Percentiles rank a stretch among this genome's conserved stretches.
These are phyloP conservation scores for Tenthredo distinguenda DNA, from an alignment of 2,888 invertebrate species.

Conservation along the genomic window DNA sequence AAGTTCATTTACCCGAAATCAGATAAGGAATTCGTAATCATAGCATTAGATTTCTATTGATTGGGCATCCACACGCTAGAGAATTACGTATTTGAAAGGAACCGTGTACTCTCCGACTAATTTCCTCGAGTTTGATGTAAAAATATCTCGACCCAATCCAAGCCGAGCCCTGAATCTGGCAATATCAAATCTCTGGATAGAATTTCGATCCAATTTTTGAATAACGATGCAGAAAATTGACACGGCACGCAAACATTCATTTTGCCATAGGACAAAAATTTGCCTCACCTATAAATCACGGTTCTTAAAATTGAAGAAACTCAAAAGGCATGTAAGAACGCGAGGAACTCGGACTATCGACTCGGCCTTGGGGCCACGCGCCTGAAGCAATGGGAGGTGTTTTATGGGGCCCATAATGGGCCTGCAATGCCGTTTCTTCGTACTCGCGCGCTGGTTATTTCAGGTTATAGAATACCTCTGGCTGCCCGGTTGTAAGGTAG, in stretches of 20 bases:
- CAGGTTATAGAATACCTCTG: slow-evolving; percentile 46
- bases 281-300: background rate
- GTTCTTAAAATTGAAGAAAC: background rate
- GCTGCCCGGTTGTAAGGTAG: slow-evolving; percentile 4
- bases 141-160: background rate
- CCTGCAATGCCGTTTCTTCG: slow-evolving; percentile 66
- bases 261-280: background rate
- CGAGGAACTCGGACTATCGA: background rate
- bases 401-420: slow-evolving; percentile 68
- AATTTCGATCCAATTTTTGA: background rate
- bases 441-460: slow-evolving; percentile 30
- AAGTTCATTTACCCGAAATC: background rate
- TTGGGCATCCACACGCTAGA: background rate
- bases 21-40: background rate
- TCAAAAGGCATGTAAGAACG: background rate
- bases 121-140: background rate
- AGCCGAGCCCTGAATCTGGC: too few relatives aligned
- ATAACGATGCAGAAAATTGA: background rate
- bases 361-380: slow-evolving; percentile 74
- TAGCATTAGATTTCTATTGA: background rate
- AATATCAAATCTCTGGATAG: too few relatives aligned
- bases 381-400: slow-evolving; percentile 53
- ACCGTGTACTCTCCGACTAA: background rate
- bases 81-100: background rate
- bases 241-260: background rate